Evolutionary conservation across 2,888 invertebrate species (phyloP).

Genomic region (Dioctria linearis): DNA sequence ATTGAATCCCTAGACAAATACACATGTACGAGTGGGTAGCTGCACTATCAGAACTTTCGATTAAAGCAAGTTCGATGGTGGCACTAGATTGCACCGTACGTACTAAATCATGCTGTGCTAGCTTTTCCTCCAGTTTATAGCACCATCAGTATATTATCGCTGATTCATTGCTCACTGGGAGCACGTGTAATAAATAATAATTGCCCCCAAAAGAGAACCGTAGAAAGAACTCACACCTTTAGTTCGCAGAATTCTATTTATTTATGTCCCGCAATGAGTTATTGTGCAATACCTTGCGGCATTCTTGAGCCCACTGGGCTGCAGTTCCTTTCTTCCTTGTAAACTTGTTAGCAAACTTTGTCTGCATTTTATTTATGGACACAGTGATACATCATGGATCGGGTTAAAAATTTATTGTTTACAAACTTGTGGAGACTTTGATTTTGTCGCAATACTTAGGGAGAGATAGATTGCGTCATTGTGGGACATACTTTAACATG

Average conservation of each 20-base stretch:
- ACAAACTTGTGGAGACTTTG: conserved; percentile 1
- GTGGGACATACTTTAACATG: too few species aligned
- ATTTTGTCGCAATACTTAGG: neutral
- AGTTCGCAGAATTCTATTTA: conserved; percentile 23
- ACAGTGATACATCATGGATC: neutral
- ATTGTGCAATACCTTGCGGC: conserved; percentile 14
- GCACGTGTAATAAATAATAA: conserved; percentile 43
- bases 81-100: conserved; percentile 28
- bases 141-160: conserved; percentile 19
- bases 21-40: too few species aligned
- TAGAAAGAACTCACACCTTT: conserved; percentile 14
- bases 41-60: neutral
- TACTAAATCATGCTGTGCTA: neutral
- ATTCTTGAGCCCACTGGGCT: neutral
- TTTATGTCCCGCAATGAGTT: conserved; percentile 32
- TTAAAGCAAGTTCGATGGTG: conserved; percentile 37
- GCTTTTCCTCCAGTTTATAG: conserved; percentile 9
- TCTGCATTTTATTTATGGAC: conserved; percentile 10
- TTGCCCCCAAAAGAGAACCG: conserved; percentile 1
- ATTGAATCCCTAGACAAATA: neutral
- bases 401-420: conserved; percentile 20
- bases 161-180: conserved; percentile 32
- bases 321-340: neutral
- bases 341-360: conserved; percentile 33
- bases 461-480: neutral